These are phyloP conservation scores for Carcinoscorpius rotundicauda DNA, from an alignment of 1,140 invertebrate genomes.

Conservation along the genomic window DNA sequence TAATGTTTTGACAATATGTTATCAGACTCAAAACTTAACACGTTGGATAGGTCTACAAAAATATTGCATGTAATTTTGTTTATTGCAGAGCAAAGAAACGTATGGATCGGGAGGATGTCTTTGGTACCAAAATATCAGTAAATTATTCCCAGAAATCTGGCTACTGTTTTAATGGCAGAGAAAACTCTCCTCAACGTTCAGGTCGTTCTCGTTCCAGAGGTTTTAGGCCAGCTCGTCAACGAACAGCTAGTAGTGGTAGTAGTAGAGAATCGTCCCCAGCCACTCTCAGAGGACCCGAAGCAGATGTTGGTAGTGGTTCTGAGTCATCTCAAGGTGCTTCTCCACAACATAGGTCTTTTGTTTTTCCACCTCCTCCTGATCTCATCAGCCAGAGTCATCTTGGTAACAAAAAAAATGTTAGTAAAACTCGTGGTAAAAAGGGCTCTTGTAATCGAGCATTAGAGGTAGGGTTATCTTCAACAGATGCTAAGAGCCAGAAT, in stretches of 20 bases:
- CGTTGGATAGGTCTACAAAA: background rate
- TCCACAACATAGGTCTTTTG: constrained; percentile 5
- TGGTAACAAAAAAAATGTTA: too few relatives aligned
- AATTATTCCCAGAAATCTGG: too few relatives aligned
- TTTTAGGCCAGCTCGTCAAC: constrained; percentile 5
- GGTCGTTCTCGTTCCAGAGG: background rate
- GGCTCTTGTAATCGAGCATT: too few relatives aligned
- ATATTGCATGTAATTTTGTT: constrained; percentile 21
- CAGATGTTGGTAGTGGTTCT: background rate
- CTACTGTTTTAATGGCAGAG: too few relatives aligned
- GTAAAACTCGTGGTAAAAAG: too few relatives aligned
- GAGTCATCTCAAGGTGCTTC: background rate
- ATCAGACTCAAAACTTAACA: background rate
- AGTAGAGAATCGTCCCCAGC: constrained; percentile 9
- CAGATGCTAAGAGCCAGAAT: too few relatives aligned
- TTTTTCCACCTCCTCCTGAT: constrained; percentile 16
- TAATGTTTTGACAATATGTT: background rate
- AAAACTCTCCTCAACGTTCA: too few relatives aligned
- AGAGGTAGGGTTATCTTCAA: too few relatives aligned
- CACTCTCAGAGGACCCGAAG: background rate
- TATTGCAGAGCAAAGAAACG: constrained; percentile 58
- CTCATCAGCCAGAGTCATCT: constrained; percentile 9
- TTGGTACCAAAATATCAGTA: constrained; percentile 56
- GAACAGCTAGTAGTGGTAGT: constrained; percentile 2
- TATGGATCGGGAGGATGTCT: constrained; percentile 73